Conservation (phyloP, 1,140 invertebrate genomes). For the Ips nitidus region DNA sequence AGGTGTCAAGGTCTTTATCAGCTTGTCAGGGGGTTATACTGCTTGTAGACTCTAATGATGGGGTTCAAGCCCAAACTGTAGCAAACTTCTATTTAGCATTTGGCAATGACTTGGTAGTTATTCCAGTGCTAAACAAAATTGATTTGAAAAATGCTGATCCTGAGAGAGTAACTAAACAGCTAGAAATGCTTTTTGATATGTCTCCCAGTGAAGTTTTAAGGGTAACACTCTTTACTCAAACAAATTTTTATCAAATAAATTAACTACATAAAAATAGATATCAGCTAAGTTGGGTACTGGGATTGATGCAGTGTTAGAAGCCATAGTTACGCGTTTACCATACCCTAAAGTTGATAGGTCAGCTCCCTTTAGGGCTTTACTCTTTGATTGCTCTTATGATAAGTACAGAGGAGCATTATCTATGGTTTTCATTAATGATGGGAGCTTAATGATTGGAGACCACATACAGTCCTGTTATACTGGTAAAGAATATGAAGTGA, state of each 20-base stretch:
- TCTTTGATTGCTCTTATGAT: constrained; percentile 96
- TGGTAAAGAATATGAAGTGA: constrained; percentile 76
- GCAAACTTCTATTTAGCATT: constrained; percentile 95
- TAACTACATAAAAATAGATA: constrained; percentile 53
- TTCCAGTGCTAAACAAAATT: constrained; percentile 97
- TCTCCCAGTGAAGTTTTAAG: constrained; percentile 66
- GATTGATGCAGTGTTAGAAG: constrained; percentile 73
- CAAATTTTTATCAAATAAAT: neutral
- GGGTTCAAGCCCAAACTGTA: constrained; percentile 96
- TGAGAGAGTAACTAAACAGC: constrained; percentile 74
- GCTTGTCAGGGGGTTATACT: constrained; percentile 95
- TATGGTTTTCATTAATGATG: constrained; percentile 78
- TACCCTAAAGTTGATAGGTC: constrained; percentile 65
- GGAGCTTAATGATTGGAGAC: constrained; percentile 68
- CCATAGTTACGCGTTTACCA: constrained; percentile 78
- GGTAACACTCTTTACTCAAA: constrained; percentile 51
- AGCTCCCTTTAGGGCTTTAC: constrained; percentile 72
- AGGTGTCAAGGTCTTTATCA: constrained; percentile 77
- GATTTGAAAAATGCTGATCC: constrained; percentile 91
- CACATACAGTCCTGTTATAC: constrained; percentile 65
- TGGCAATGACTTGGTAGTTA: constrained; percentile 75
- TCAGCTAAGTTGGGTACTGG: constrained; percentile 91
- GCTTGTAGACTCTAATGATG: constrained; percentile 95
- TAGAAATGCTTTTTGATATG: constrained; percentile 85
- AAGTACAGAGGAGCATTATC: constrained; percentile 82